These are phyloP conservation scores for Sternarchorhynchus goeldii DNA, from an alignment of 2,797 vertebrate genomes.

Conservation along the genomic window DNA sequence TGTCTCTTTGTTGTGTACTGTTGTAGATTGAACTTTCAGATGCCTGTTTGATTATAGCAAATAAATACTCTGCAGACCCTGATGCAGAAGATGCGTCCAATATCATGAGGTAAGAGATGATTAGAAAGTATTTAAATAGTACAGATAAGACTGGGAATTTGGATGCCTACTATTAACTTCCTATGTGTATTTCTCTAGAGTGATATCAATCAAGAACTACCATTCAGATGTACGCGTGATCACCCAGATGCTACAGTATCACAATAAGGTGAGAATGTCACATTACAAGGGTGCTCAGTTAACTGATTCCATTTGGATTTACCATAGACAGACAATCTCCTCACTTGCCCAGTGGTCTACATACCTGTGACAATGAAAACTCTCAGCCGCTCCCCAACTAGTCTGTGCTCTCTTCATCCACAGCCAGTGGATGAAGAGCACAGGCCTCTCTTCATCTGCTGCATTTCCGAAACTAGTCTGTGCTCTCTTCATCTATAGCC, in stretches of 20 bases:
- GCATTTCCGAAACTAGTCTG: no score
- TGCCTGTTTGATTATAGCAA: constrained; percentile 96
- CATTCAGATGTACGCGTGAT: constrained; percentile 98
- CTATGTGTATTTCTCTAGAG: constrained; percentile 70
- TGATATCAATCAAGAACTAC: constrained; percentile 99
- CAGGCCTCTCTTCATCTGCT: no score
- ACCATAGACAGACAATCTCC: no score
- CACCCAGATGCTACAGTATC: constrained; percentile 99
- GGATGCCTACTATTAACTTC: neutral
- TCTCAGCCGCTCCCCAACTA: no score
- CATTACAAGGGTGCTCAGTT: neutral
- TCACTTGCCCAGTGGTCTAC: no score
- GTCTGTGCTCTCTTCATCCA: no score
- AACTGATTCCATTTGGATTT: no score
- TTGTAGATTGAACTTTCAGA: constrained; percentile 97
- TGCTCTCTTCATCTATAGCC: no score
- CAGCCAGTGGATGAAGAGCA: no score
- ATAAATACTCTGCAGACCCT: constrained; percentile 98
- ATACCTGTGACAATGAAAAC: no score
- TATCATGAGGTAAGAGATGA: constrained; percentile 90
- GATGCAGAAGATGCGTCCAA: constrained; percentile 99
- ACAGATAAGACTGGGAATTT: neutral
- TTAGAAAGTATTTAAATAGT: no score
- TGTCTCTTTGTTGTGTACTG: constrained; percentile 7
- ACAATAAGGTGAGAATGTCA: constrained; percentile 88